phyloP scores from a whole-genome alignment of 2,888 invertebrate species.

The Harpalus rufipes region DNA sequence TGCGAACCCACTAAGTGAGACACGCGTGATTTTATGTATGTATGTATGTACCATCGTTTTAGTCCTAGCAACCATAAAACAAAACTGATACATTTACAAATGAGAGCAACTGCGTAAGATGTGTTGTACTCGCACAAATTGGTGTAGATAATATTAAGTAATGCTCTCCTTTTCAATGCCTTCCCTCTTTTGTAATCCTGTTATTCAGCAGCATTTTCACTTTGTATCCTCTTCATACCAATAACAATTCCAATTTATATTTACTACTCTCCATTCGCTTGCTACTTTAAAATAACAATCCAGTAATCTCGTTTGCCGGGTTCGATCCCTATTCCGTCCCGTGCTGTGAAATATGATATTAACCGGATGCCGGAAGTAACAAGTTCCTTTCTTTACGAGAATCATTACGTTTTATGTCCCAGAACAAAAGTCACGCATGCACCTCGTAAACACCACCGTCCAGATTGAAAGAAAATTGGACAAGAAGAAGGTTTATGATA shows the following conservation, averaged over 20 bases:
- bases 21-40: no score
- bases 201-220: constrained; percentile 23
- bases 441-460: constrained; percentile 45
- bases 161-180: no score
- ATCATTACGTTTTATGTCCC: constrained; percentile 71
- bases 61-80: no score
- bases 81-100: no score
- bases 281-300: constrained; percentile 74
- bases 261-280: constrained; percentile 74
- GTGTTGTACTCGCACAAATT: no score
- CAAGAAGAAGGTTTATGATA: neutral
- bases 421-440: constrained; percentile 53
- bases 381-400: constrained; percentile 70
- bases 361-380: constrained; percentile 71
- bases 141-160: no score
- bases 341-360: constrained; percentile 71
- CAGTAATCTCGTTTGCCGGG: constrained; percentile 72
- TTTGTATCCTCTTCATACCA: constrained; percentile 33
- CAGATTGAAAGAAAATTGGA: constrained; percentile 27
- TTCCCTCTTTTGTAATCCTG: neutral
- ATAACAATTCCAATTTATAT: constrained; percentile 75
- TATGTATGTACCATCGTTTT: no score
- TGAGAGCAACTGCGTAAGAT: no score
- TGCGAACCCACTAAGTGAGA: no score
- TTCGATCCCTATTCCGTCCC: neutral